These are phyloP conservation scores for Scatophagus argus DNA, from an alignment of 2,113 vertebrate species.

Conservation along the genomic window DNA sequence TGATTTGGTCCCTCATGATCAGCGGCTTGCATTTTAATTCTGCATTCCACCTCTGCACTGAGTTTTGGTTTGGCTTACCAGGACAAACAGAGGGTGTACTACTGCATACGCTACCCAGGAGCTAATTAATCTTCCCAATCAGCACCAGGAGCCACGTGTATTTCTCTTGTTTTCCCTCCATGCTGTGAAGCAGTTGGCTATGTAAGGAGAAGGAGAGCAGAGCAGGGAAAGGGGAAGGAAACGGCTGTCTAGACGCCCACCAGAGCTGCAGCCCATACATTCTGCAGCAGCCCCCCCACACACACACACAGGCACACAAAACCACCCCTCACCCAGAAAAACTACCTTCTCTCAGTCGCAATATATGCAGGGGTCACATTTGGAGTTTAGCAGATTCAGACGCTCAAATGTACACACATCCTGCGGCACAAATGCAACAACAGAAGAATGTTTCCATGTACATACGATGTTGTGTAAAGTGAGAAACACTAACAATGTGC, in stretches of 20 bases:
- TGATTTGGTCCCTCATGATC: neutral
- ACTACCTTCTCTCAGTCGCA: constrained; percentile 35
- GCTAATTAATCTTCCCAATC: constrained; percentile 87
- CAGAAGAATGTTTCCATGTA: constrained; percentile 21
- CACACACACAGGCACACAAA: constrained; percentile 67
- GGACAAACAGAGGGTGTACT: constrained; percentile 74
- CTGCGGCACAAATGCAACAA: constrained; percentile 1
- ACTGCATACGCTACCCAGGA: constrained; percentile 55
- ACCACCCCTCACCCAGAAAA: constrained; percentile 56
- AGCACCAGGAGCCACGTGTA: constrained; percentile 77
- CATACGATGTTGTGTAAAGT: constrained; percentile 19
- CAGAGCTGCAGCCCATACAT: constrained; percentile 77
- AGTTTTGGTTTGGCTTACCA: constrained; percentile 42
- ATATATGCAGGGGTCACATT: neutral
- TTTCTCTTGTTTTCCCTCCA: constrained; percentile 82
- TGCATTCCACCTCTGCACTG: constrained; percentile 19
- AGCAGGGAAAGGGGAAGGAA: constrained; percentile 83
- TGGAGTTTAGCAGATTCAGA: constrained; percentile 6
- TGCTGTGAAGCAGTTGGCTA: constrained; percentile 68
- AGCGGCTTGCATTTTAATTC: constrained; percentile 41
- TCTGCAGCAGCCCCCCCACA: constrained; percentile 81
- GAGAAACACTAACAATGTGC: constrained; percentile 20
- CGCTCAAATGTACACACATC: constrained; percentile 3
- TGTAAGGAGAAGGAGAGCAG: constrained; percentile 83
- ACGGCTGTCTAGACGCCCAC: constrained; percentile 86